Conservation (phyloP, 1,140 invertebrate species). For the Palaemon carinicauda region DNA sequence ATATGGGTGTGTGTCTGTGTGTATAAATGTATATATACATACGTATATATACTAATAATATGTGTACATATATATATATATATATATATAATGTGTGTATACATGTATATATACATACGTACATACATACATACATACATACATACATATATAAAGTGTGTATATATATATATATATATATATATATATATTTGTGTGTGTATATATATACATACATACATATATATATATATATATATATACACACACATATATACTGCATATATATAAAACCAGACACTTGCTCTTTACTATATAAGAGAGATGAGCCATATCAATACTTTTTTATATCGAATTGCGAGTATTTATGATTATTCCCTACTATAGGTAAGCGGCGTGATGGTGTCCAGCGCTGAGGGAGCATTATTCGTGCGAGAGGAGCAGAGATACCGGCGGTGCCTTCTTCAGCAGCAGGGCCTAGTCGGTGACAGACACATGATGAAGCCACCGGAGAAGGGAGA, state of each 20-base stretch:
- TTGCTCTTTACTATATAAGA: no score
- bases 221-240: neutral
- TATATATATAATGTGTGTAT: neutral
- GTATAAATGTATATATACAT: neutral
- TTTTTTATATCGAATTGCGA: no score
- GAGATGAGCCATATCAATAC: no score
- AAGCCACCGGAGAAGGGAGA: no score
- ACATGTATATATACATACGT: neutral
- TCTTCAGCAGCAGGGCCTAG: neutral
- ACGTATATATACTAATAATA: neutral
- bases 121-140: neutral
- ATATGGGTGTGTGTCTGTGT: neutral
- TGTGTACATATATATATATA: neutral
- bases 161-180: slow-evolving; percentile 1
- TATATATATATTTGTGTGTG: neutral
- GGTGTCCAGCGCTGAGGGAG: neutral
- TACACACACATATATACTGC: no score
- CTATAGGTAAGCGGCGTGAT: neutral
- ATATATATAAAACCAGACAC: no score
- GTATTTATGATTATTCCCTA: neutral
- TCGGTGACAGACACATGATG: neutral
- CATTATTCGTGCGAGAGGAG: neutral
- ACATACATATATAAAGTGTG: neutral
- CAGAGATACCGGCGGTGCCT: neutral
- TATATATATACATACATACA: neutral